Conservation (phyloP, 2,888 invertebrate genomes). For the Graphium colonna region DNA sequence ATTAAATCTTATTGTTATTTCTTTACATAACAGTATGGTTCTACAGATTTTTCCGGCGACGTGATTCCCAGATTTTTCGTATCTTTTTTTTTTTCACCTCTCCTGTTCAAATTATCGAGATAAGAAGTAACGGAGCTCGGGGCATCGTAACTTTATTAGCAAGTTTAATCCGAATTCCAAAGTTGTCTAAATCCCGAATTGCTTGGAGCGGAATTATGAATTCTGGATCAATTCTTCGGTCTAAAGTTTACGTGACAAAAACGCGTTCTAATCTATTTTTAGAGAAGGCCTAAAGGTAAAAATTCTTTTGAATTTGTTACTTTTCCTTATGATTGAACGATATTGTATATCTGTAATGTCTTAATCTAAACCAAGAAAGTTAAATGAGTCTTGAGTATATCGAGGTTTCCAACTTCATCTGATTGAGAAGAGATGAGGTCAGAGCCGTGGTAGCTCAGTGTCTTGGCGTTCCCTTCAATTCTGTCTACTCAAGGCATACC, state of each 20-base stretch:
- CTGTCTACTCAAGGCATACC: too few species aligned
- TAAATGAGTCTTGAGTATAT: too few species aligned
- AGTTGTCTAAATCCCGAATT: conserved; percentile 34
- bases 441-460: too few species aligned
- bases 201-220: conserved; percentile 29
- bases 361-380: too few species aligned
- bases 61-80: conserved; percentile 27
- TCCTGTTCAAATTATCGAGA: conserved; percentile 44
- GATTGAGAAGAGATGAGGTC: too few species aligned
- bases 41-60: background rate
- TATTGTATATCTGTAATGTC: too few species aligned
- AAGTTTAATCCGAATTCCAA: conserved; percentile 42
- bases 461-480: too few species aligned
- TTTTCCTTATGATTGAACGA: too few species aligned
- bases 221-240: conserved; percentile 30
- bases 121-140: conserved; percentile 42
- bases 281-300: background rate
- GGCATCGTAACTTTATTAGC: conserved; percentile 40
- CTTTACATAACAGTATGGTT: too few species aligned
- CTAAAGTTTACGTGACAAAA: conserved; percentile 36
- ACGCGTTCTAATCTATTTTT: background rate
- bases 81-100: conserved; percentile 44
- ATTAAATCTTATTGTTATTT: too few species aligned
- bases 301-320: too few species aligned
- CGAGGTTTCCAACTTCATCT: too few species aligned